A percentile compares a stretch with the other conserved stretches of the same genome.
Conservation (phyloP, 2,888 invertebrate species). For the Cephalotes varians region DNA sequence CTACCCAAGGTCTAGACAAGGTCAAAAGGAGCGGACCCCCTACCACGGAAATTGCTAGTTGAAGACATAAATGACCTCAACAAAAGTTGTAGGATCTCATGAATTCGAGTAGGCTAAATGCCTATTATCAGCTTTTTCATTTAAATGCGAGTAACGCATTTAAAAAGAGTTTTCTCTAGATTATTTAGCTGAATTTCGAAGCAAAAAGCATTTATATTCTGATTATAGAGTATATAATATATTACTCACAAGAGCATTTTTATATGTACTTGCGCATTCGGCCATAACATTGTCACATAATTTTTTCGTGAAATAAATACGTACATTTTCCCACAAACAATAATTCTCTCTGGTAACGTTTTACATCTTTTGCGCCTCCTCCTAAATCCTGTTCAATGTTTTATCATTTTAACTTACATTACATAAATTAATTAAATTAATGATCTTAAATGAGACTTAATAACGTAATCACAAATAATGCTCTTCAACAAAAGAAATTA, state of each 20-base stretch:
- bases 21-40: too few species aligned
- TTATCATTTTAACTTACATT: background rate
- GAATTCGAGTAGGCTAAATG: background rate
- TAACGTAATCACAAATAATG: background rate
- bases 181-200: background rate
- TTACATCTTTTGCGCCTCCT: background rate
- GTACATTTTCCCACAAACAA: background rate
- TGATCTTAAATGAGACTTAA: background rate
- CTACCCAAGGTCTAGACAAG: too few species aligned
- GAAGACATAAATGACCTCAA: too few species aligned
- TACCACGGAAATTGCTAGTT: too few species aligned
- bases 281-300: background rate
- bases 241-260: background rate
- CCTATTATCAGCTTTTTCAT: background rate
- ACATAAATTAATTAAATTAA: background rate
- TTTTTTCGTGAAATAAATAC: conserved; percentile 20
- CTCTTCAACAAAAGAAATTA: background rate
- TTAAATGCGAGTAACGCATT: background rate
- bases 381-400: background rate
- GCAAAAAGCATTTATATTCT: background rate
- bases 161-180: background rate
- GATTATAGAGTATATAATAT: background rate
- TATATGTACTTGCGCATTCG: conserved; percentile 16
- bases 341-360: conserved; percentile 6
- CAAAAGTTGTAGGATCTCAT: too few species aligned